Evolutionary conservation across 2,888 invertebrate genomes (phyloP).

Genomic region (Mesorhabditis spiculigera): DNA sequence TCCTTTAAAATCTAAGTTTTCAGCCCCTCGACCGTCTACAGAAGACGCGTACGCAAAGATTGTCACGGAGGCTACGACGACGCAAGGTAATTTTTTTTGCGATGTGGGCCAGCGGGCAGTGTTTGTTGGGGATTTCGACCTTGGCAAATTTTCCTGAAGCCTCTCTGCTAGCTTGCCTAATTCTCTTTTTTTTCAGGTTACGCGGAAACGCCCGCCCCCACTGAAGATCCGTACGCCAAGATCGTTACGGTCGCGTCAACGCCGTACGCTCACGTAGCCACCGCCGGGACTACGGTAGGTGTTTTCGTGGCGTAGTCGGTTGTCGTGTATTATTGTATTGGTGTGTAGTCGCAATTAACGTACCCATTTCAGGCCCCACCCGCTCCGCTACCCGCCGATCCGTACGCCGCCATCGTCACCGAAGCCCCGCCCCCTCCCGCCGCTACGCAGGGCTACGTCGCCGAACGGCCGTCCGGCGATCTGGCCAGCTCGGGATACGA

Average conservation of each 20-base stretch:
- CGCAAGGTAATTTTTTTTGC: not conserved
- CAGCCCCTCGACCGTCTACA: not conserved
- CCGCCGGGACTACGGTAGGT: not conserved
- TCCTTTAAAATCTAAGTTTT: not conserved
- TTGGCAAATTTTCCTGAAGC: too few species aligned
- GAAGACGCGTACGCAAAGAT: slow-evolving; percentile 1
- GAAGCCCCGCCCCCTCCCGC: not conserved
- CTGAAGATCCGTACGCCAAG: not conserved
- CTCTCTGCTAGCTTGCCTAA: not conserved
- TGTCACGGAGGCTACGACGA: not conserved
- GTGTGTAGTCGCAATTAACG: not conserved
- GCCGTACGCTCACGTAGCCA: not conserved
- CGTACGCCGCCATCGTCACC: not conserved
- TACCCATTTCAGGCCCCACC: not conserved
- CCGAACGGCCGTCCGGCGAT: not conserved
- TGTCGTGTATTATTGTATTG: not conserved
- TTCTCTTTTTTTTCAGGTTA: not conserved
- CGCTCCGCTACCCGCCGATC: not conserved
- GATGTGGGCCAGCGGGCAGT: too few species aligned
- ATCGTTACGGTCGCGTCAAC: not conserved
- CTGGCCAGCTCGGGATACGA: slow-evolving; percentile 5
- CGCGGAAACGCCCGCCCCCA: not conserved
- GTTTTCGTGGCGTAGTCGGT: not conserved
- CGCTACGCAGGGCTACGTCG: not conserved
- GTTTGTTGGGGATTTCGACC: too few species aligned